Conservation (phyloP, 2,888 invertebrate species). For the Cephonodes hylas region DNA sequence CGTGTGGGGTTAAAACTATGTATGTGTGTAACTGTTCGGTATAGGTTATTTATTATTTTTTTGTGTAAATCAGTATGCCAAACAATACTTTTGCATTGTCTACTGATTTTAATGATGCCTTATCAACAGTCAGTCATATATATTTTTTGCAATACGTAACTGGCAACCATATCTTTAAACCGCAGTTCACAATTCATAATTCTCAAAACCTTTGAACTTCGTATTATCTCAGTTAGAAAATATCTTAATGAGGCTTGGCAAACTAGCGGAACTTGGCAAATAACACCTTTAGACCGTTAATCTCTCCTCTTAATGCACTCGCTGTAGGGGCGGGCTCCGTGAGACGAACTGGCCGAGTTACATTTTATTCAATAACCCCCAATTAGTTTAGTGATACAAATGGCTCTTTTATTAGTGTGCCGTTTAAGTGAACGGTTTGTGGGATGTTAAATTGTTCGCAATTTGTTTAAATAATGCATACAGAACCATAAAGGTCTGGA, state of each 20-base stretch:
- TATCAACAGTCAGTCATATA: too few species aligned
- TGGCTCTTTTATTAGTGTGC: neutral
- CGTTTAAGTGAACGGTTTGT: neutral
- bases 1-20: too few species aligned
- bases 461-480: too few species aligned
- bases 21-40: too few species aligned
- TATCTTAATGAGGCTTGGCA: slow-evolving; percentile 32
- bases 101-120: too few species aligned
- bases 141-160: too few species aligned
- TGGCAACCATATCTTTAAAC: too few species aligned
- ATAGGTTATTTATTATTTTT: too few species aligned
- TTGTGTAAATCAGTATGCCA: too few species aligned
- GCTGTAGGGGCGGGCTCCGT: neutral
- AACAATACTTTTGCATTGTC: too few species aligned
- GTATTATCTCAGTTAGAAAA: slow-evolving; percentile 25
- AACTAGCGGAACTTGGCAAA: slow-evolving; percentile 33
- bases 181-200: neutral
- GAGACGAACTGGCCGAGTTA: neutral
- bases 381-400: neutral
- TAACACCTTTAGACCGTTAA: slow-evolving; percentile 30
- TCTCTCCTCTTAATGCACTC: slow-evolving; percentile 24
- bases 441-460: too few species aligned
- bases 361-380: neutral
- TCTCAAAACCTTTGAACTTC: slow-evolving; percentile 14
- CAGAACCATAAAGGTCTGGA: too few species aligned